Percentiles rank a stretch among this genome's conserved stretches.
Evolutionary conservation across 2,888 invertebrate species (phyloP).

Genomic region (Stenoptilia bipunctidactyla): DNA sequence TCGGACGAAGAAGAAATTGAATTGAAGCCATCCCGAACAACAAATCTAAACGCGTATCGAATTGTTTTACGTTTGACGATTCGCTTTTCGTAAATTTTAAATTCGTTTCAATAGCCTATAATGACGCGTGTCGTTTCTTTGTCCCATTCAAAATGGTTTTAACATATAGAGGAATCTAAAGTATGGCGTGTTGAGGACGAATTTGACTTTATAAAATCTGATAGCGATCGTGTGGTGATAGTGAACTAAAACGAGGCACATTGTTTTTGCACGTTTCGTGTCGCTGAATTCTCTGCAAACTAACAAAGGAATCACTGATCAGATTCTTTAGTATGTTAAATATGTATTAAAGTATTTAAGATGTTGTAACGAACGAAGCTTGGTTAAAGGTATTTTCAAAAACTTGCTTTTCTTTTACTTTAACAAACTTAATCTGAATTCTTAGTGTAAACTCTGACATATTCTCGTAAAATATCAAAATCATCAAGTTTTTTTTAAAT

Average conservation of each 20-base stretch:
- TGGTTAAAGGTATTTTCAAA: too few species aligned
- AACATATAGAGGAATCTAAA: conserved; percentile 39
- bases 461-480: too few species aligned
- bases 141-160: conserved; percentile 47
- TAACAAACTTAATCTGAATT: neutral
- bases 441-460: neutral
- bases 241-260: conserved; percentile 36
- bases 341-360: neutral
- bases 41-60: conserved; percentile 70
- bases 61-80: conserved; percentile 71
- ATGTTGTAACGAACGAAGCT: neutral
- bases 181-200: conserved; percentile 37
- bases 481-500: too few species aligned
- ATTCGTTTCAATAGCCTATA: conserved; percentile 65
- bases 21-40: conserved; percentile 62
- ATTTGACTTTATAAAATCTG: conserved; percentile 38
- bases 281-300: conserved; percentile 37
- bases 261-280: conserved; percentile 41
- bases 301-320: conserved; percentile 11
- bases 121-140: conserved; percentile 65
- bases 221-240: conserved; percentile 60
- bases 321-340: neutral
- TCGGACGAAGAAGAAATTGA: conserved; percentile 65
- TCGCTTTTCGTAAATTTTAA: conserved; percentile 63
- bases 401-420: neutral